These are phyloP conservation scores for Lanistes nyassanus DNA, from an alignment of 1,140 invertebrate genomes.

Conservation along the genomic window DNA sequence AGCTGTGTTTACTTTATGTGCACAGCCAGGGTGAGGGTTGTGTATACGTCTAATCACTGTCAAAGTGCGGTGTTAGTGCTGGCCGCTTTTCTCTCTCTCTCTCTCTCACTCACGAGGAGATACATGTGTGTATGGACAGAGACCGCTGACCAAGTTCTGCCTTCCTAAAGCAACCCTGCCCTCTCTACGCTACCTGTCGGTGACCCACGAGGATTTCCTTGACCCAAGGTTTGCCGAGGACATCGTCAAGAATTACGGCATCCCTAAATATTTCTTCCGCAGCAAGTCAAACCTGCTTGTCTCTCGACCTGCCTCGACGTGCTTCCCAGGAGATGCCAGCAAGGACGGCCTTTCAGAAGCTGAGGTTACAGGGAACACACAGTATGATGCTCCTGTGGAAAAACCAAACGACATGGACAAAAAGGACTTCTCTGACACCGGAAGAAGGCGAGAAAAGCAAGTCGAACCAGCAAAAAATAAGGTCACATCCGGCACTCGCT, in stretches of 20 bases:
- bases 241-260: slow-evolving; percentile 22
- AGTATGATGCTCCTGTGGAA: background rate
- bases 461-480: background rate
- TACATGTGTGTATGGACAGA: background rate
- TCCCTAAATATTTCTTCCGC: slow-evolving; percentile 21
- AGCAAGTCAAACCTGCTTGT: slow-evolving; percentile 25
- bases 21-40: too few relatives aligned
- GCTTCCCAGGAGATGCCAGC: too few relatives aligned
- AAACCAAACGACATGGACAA: background rate
- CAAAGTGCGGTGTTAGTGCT: too few relatives aligned
- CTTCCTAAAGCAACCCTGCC: slow-evolving; percentile 17
- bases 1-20: too few relatives aligned
- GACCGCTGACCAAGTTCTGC: background rate
- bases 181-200: slow-evolving; percentile 17
- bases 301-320: background rate
- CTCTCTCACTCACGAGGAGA: too few relatives aligned
- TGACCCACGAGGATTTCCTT: slow-evolving; percentile 22
- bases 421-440: background rate
- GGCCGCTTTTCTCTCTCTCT: too few relatives aligned
- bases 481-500: background rate
- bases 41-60: too few relatives aligned
- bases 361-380: too few relatives aligned
- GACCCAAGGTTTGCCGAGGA: slow-evolving; percentile 25
- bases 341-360: too few relatives aligned
- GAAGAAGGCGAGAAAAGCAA: background rate